Percentiles rank a stretch among this genome's conserved stretches.
These are phyloP conservation scores for Apodemia duryi DNA, from an alignment of 2,888 invertebrate genomes.

Conservation along the genomic window DNA sequence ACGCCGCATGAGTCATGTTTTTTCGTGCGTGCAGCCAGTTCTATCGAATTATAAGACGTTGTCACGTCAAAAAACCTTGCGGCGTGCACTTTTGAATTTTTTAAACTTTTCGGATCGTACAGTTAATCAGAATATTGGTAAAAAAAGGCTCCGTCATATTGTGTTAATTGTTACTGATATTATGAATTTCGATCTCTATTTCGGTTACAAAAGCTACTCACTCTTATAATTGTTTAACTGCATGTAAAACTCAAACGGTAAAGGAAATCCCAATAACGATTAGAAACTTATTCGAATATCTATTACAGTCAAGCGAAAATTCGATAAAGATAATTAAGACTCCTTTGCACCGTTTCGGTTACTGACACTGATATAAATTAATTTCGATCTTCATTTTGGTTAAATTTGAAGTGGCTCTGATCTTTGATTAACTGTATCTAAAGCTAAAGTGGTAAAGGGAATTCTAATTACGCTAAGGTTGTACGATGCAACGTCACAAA, in stretches of 20 bases:
- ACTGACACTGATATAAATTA: background rate
- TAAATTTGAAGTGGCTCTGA: background rate
- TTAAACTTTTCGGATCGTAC: too few species aligned
- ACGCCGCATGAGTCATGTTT: too few species aligned
- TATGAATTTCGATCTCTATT: too few species aligned
- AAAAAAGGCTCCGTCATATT: too few species aligned
- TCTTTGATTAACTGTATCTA: conserved; percentile 7
- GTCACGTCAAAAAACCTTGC: too few species aligned
- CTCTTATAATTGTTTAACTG: background rate
- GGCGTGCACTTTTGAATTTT: too few species aligned
- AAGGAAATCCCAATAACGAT: background rate
- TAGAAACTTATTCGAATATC: too few species aligned
- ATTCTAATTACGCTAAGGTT: background rate
- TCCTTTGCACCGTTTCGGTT: background rate
- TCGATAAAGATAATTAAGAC: background rate
- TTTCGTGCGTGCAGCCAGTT: too few species aligned
- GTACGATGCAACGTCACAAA: conserved; percentile 6
- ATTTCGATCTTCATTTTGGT: background rate
- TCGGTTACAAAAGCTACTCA: background rate
- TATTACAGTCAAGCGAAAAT: too few species aligned
- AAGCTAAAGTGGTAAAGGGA: background rate
- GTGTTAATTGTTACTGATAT: too few species aligned
- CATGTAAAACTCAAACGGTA: background rate
- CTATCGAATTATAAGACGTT: too few species aligned
- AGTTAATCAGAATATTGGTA: too few species aligned